A percentile compares a stretch with the other conserved stretches of the same genome.
phyloP scores from a whole-genome alignment of 1,140 invertebrate species.

The Idris sp. region DNA sequence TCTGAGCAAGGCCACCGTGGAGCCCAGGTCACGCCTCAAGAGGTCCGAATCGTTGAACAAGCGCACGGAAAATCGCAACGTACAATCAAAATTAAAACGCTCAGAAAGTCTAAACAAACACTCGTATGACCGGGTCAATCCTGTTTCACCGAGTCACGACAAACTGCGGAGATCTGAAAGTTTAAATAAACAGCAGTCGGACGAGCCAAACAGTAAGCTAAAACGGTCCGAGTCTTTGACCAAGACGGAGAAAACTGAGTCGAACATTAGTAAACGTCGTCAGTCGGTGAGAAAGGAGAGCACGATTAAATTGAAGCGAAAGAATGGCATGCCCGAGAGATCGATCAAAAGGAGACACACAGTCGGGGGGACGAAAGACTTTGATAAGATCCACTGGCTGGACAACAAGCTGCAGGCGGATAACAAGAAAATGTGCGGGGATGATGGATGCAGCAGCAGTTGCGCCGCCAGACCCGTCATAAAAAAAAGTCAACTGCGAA shows the following conservation, averaged over 20 bases:
- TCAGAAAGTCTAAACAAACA: slow-evolving; percentile 77
- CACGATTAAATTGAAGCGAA: slow-evolving; percentile 83
- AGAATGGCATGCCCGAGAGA: slow-evolving; percentile 86
- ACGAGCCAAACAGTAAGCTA: slow-evolving; percentile 75
- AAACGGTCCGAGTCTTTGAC: slow-evolving; percentile 84
- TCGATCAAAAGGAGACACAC: slow-evolving; percentile 93
- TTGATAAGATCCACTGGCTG: slow-evolving; percentile 83
- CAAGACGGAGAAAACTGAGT: slow-evolving; percentile 90
- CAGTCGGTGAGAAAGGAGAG: slow-evolving; percentile 79
- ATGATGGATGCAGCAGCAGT: slow-evolving; percentile 68
- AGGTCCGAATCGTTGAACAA: slow-evolving; percentile 82
- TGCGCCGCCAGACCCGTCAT: slow-evolving; percentile 27
- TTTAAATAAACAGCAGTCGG: slow-evolving; percentile 78
- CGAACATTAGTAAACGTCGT: slow-evolving; percentile 85
- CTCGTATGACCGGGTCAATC: slow-evolving; percentile 69
- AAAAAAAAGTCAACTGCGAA: slow-evolving; percentile 78
- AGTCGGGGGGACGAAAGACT: slow-evolving; percentile 93
- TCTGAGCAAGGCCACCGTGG: slow-evolving; percentile 68
- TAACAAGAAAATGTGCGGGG: slow-evolving; percentile 77
- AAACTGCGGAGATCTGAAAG: slow-evolving; percentile 80
- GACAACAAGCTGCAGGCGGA: slow-evolving; percentile 79
- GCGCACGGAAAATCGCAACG: slow-evolving; percentile 71
- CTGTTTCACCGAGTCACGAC: slow-evolving; percentile 73
- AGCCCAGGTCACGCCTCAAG: slow-evolving; percentile 76
- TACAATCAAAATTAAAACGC: slow-evolving; percentile 72